Percentiles rank a stretch among this genome's conserved stretches.
Evolutionary conservation across 2,888 invertebrate species (phyloP).

Genomic region (Willowsia nigromaculata): DNA sequence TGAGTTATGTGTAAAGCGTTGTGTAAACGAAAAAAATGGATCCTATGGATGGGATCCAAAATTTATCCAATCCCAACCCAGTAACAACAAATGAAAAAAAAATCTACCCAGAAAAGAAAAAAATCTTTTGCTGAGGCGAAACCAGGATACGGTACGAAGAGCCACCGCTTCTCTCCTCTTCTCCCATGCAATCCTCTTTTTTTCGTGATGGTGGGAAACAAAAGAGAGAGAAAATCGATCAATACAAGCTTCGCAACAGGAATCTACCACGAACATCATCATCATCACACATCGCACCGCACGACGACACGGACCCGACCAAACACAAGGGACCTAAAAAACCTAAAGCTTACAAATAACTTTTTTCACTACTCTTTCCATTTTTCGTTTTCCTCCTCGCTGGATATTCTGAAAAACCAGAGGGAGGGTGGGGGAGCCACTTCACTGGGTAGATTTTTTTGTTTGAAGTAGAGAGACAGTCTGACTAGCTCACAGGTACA

Average conservation of each 20-base stretch:
- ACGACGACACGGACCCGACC: not conserved
- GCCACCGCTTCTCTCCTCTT: not conserved
- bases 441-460: not conserved
- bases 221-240: conserved; percentile 12
- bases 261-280: conserved; percentile 2
- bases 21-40: not conserved
- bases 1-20: conserved; percentile 1
- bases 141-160: not conserved
- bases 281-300: not conserved
- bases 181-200: not conserved
- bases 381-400: not conserved
- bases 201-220: not conserved
- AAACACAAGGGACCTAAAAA: not conserved
- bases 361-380: not conserved
- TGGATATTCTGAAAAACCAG: not conserved
- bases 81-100: not conserved
- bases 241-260: conserved; percentile 39
- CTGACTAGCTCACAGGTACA: not conserved
- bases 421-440: not conserved
- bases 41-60: not conserved
- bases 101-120: not conserved
- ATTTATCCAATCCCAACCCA: not conserved
- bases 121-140: not conserved
- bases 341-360: conserved; percentile 19
- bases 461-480: not conserved